Evolutionary conservation across 2,797 vertebrate genomes (phyloP).

Genomic region (Toxotes lorentzi): DNA sequence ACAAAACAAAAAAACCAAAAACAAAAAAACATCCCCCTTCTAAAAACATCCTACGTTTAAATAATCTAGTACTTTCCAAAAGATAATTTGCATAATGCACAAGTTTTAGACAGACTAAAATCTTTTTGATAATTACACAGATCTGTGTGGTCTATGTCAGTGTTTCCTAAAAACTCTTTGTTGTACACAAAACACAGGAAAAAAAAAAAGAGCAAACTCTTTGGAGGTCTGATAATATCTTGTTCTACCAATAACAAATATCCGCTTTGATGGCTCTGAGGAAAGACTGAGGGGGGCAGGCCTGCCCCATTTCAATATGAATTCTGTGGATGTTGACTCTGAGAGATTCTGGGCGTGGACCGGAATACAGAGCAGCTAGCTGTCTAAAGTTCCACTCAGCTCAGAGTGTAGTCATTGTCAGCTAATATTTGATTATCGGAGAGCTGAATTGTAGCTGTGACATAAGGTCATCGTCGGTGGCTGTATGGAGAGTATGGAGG

Average conservation of each 20-base stretch:
- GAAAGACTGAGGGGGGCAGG: conserved; percentile 56
- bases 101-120: background rate
- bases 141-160: background rate
- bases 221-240: conserved; percentile 56
- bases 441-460: conserved; percentile 36
- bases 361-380: conserved; percentile 70
- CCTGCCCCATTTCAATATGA: conserved; percentile 74
- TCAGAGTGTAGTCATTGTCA: conserved; percentile 51
- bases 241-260: conserved; percentile 68
- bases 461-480: conserved; percentile 41
- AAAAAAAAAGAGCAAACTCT: conserved; percentile 20
- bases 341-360: conserved; percentile 61
- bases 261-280: conserved; percentile 63
- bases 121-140: background rate
- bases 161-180: conserved; percentile 17
- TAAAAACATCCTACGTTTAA: background rate
- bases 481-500: conserved; percentile 21
- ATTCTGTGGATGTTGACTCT: conserved; percentile 71
- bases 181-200: conserved; percentile 9
- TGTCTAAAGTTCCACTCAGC: conserved; percentile 61
- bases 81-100: background rate
- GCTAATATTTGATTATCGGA: conserved; percentile 26
- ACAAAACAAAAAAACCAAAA: background rate
- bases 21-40: background rate
- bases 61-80: background rate